Base-by-base conservation (phyloP, 2,797 vertebrate species). In the Coracias cyanogaster region DNA sequence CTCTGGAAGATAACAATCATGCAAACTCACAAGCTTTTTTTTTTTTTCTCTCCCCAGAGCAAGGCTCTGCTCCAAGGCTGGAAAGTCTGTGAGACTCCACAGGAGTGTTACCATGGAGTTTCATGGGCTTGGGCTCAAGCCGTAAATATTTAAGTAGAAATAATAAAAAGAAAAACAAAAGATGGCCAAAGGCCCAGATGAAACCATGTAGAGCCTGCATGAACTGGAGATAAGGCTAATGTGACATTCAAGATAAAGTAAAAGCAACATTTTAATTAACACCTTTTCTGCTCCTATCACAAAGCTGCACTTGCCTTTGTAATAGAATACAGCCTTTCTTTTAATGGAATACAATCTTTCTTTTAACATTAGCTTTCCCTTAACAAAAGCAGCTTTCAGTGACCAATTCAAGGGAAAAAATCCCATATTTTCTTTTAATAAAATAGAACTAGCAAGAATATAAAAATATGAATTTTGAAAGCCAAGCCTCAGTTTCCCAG, bases 391-490 rank as follows among this genome's bases (percentile, higher is more conserved):
- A 74, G 37, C 52, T 87, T 91, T 80, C 57, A 85, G 43, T 2
- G 10, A 85, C 31, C 25, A 90, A 4, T 1, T 70, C 12, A 11
- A 25, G 20, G 5, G 0, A 2, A 1, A 3, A 48, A 45, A 25
- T 57, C 9, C 66, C 35, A 35, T 93, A 84, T 79, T 90, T 93
- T 86, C 13, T 70, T 95, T 88, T 70, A 93, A 92, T 92, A 82
- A 90, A 95, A 93, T 35, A 82, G 52, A 94, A 81, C 76, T 55
- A 83, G 61, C 46, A 74, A 82, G 52, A 43, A 93, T 33, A 67
- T 86, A 94, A 94, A 96, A 96, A 87, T 85, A 94, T 70, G 83
- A 89, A 92, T 92, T 93, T 86, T 82, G 83, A 94, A 96, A 96
- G 65, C 81, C 74, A 89, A 93, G 54, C 52, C 57, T 87, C 0